Evolutionary conservation across 2,888 invertebrate species (phyloP), one percentile per base, ranked within the genome.

Genomic region (Brenthis daphne): DNA sequence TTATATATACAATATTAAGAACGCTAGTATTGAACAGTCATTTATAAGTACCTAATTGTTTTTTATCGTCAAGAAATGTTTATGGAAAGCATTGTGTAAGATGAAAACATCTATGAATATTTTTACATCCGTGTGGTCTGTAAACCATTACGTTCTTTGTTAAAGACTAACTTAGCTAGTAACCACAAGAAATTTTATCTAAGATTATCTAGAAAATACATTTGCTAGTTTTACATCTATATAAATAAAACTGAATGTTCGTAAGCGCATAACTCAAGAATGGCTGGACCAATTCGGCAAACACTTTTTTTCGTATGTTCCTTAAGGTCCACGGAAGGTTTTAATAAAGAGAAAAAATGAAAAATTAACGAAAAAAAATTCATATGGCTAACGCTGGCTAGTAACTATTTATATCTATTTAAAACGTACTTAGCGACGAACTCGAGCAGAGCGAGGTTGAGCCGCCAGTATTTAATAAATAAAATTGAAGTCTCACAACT

Each of bases 51-150:
- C 20, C 20, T 56, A 14, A 48, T 29, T 12, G 29, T 14, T 53
- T 63, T 63, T 63, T 63, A 63, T 63, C 53, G 53, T 12, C 33
- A 53, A 37, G 37, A 53, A 4, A 53, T 63, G 43, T 63, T 61
- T 57, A 68, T 61, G 53, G 24, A 57, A 54, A 69, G 72, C 20
- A 68, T 68, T 68, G 68, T 54, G 58, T 37, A 65, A 68, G 58
- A 65, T 55, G 58, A 50, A 64, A 65, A 63, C 53, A 63, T 63
- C 13, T 3, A 53, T 63, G 20, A 37, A 63, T 51, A 63, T 53
- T 63, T 37, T 63, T 20, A 63, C 33, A 53, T 53, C 43, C 37
- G 33, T 53, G 20, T 63, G 6, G 12, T 37, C 16, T 43, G 20
- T 37, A 53, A 50, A n/a, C 33, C 50, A 50, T 50, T 6, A 60